Conservation (phyloP, 1,140 invertebrate genomes). For the Popillia japonica region DNA sequence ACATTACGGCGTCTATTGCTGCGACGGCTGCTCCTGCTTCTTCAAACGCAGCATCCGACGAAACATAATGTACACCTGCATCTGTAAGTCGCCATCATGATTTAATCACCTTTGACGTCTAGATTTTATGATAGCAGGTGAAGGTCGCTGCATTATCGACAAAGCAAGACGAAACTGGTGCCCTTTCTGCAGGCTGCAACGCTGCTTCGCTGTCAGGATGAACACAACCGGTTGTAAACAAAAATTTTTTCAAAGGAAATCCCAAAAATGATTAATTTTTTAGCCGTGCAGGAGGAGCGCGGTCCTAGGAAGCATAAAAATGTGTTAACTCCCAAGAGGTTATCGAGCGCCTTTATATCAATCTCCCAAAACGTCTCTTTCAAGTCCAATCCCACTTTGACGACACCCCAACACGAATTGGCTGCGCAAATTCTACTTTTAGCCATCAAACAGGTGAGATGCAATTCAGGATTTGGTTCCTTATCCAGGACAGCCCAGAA, state of each 20-base stretch:
- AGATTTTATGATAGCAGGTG: constrained; percentile 67
- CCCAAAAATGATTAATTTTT: constrained; percentile 45
- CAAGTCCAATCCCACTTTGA: too few species aligned
- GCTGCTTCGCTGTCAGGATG: constrained; percentile 82
- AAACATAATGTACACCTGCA: constrained; percentile 77
- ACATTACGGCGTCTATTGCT: constrained; percentile 87
- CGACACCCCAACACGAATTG: constrained; percentile 53
- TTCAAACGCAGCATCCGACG: too few species aligned
- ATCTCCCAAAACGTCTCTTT: background rate
- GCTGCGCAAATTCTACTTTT: constrained; percentile 65
- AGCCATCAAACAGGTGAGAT: constrained; percentile 62
- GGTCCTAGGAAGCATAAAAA: constrained; percentile 71
- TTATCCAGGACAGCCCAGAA: constrained; percentile 63
- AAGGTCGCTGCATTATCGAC: constrained; percentile 79
- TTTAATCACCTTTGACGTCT: background rate
- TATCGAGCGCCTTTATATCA: constrained; percentile 18
- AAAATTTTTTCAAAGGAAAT: background rate
- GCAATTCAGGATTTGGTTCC: constrained; percentile 61
- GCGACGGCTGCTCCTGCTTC: too few species aligned
- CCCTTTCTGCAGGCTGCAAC: constrained; percentile 81
- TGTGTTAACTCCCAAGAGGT: constrained; percentile 37
- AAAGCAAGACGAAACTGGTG: constrained; percentile 89
- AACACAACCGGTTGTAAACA: constrained; percentile 73
- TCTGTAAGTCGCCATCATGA: constrained; percentile 66
- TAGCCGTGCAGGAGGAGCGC: constrained; percentile 82